Evolutionary conservation across 2,797 vertebrate genomes (phyloP).

Genomic region (Poecilia velifera): DNA sequence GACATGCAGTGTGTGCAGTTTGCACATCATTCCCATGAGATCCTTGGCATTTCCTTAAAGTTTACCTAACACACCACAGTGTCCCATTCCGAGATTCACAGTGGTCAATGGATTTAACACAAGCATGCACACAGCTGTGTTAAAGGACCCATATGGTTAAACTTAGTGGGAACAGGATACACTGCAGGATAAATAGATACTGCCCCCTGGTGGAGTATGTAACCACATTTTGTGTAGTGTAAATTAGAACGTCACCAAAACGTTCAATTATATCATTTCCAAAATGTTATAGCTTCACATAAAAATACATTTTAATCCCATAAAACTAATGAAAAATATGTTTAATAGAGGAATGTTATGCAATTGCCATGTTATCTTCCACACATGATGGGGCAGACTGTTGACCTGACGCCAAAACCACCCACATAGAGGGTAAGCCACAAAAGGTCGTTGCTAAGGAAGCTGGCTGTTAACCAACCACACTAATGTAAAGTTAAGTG

Average conservation of each 20-base stretch:
- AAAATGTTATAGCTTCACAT: neutral
- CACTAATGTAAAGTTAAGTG: neutral
- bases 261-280: neutral
- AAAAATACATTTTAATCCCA: neutral
- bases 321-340: neutral
- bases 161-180: neutral
- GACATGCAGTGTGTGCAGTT: constrained; percentile 46
- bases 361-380: neutral
- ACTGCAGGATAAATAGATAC: neutral
- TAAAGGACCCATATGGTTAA: constrained; percentile 30
- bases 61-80: constrained; percentile 54
- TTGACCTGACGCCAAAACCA: neutral
- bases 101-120: constrained; percentile 72
- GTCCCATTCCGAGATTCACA: constrained; percentile 45
- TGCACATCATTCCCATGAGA: constrained; percentile 61
- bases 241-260: neutral
- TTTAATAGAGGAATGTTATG: neutral
- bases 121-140: constrained; percentile 56
- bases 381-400: neutral
- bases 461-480: neutral
- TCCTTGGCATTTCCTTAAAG: constrained; percentile 73
- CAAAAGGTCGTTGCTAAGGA: neutral
- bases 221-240: neutral
- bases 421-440: neutral
- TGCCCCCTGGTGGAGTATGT: constrained; percentile 56